Evolutionary conservation across 2,888 invertebrate species (phyloP).

Genomic region (Ornithoptera priamus): DNA sequence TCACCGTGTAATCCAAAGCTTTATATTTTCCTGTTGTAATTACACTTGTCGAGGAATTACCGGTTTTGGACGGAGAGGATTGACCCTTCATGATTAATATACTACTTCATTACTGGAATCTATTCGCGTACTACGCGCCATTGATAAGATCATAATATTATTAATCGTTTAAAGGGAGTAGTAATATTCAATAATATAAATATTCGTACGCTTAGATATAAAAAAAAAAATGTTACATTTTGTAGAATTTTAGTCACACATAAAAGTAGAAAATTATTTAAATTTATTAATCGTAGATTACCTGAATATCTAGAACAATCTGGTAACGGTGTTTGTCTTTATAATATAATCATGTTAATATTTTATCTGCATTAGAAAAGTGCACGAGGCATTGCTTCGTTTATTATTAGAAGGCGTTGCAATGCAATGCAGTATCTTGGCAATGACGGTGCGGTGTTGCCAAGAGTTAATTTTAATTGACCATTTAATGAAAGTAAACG

Average conservation of each 20-base stretch:
- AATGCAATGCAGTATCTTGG: slow-evolving; percentile 5
- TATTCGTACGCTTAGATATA: background rate
- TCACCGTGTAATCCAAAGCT: slow-evolving; percentile 36
- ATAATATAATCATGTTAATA: background rate
- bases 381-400: background rate
- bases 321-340: background rate
- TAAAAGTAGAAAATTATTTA: background rate
- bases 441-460: slow-evolving; percentile 7
- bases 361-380: background rate
- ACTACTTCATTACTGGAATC: slow-evolving; percentile 19
- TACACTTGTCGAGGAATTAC: slow-evolving; percentile 9
- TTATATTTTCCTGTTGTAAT: slow-evolving; percentile 32
- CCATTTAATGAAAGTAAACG: slow-evolving; percentile 24
- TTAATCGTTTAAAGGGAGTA: background rate
- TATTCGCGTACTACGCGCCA: background rate
- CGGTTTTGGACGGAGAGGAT: slow-evolving; percentile 1
- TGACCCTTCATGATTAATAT: slow-evolving; percentile 15
- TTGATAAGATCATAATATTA: background rate
- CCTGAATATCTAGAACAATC: background rate
- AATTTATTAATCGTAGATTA: background rate
- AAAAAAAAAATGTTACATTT: background rate
- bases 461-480: slow-evolving; percentile 26
- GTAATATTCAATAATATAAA: background rate
- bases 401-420: slow-evolving; percentile 13
- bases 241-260: background rate